These are phyloP conservation scores for Elysia crispata DNA, from an alignment of 2,888 invertebrate species.

Conservation along the genomic window DNA sequence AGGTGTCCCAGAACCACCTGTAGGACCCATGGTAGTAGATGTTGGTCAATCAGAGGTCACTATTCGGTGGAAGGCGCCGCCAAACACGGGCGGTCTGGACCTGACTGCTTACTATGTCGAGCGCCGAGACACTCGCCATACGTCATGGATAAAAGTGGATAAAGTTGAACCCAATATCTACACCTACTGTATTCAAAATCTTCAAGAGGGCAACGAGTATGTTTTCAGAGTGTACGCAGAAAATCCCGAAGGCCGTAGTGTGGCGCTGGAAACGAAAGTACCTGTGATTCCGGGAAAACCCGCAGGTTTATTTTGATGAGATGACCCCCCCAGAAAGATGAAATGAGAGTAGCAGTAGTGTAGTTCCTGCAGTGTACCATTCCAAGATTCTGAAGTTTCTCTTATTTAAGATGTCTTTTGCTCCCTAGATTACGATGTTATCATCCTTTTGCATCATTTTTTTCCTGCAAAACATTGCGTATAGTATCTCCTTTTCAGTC, in stretches of 20 bases:
- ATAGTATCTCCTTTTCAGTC: no score
- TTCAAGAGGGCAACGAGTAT: constrained; percentile 71
- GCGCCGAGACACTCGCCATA: constrained; percentile 82
- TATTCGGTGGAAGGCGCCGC: constrained; percentile 89
- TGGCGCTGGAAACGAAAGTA: constrained; percentile 77
- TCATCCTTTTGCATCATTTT: no score
- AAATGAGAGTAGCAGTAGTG: no score
- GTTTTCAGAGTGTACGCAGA: constrained; percentile 73
- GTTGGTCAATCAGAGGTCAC: constrained; percentile 83
- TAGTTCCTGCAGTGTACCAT: no score
- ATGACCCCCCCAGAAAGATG: not conserved
- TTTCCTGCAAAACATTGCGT: no score
- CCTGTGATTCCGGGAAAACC: constrained; percentile 65
- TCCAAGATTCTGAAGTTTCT: no score
- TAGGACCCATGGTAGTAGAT: constrained; percentile 80
- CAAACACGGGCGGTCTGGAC: constrained; percentile 86
- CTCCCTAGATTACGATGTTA: no score
- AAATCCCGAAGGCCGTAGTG: constrained; percentile 69
- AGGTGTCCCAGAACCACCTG: constrained; percentile 72
- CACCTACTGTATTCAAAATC: constrained; percentile 68
- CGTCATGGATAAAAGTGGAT: constrained; percentile 68
- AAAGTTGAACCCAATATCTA: constrained; percentile 50
- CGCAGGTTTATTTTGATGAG: constrained; percentile 58
- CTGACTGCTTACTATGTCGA: constrained; percentile 88
- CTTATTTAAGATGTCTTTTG: no score